Evolutionary conservation across 2,888 invertebrate genomes (phyloP).

Genomic region (Himalopsyche anomala): DNA sequence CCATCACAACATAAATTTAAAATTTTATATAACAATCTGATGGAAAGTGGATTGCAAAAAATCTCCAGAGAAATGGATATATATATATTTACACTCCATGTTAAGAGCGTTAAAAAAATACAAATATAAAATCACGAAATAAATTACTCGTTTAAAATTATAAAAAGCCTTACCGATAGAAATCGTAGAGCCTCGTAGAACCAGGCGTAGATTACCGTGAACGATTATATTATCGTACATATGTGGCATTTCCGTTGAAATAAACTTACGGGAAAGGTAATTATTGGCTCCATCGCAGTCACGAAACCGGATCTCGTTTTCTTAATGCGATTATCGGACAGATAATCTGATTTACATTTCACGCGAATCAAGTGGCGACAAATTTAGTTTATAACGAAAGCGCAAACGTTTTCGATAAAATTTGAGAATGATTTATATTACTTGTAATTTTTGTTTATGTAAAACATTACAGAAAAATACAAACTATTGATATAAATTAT

Average conservation of each 20-base stretch:
- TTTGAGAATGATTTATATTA: too few relatives aligned
- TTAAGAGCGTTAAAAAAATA: too few relatives aligned
- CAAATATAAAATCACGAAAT: not conserved
- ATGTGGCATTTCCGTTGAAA: constrained; percentile 30
- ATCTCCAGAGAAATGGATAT: too few relatives aligned
- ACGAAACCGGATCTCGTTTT: constrained; percentile 46
- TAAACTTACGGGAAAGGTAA: constrained; percentile 41
- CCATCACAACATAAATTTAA: too few relatives aligned
- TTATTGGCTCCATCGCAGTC: constrained; percentile 45
- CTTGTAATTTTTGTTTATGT: too few relatives aligned
- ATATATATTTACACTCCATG: too few relatives aligned
- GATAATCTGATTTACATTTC: constrained; percentile 50
- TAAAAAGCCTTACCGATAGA: not conserved
- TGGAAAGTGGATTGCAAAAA: too few relatives aligned
- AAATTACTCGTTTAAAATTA: not conserved
- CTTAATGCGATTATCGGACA: constrained; percentile 45
- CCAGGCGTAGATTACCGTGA: constrained; percentile 23
- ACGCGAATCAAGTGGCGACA: constrained; percentile 38
- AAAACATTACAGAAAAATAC: too few relatives aligned
- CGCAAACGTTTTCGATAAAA: too few relatives aligned
- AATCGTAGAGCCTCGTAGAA: constrained; percentile 19
- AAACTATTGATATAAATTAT: too few relatives aligned
- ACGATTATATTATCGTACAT: constrained; percentile 28
- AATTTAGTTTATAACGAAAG: not conserved
- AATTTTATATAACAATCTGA: too few relatives aligned